These are phyloP conservation scores for Cairina moschata DNA, from an alignment of 2,113 vertebrate species.

Conservation along the genomic window DNA sequence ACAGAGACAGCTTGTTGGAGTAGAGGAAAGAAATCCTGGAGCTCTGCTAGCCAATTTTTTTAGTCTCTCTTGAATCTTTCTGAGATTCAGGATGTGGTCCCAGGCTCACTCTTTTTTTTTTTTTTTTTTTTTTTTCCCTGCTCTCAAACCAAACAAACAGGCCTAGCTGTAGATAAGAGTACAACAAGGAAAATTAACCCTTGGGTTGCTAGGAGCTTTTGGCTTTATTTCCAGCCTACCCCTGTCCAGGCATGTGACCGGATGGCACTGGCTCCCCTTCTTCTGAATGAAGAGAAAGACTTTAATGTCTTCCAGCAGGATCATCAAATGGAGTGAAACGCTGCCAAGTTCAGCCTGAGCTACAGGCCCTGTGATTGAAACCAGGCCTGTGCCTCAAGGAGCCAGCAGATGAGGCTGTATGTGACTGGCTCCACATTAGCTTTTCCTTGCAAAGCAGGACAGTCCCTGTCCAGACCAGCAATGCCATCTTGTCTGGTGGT, in stretches of 20 bases:
- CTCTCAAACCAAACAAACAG: slow-evolving; percentile 53
- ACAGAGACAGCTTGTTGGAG: slow-evolving; percentile 45
- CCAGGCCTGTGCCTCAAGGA: slow-evolving; percentile 39
- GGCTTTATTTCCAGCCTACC: not conserved
- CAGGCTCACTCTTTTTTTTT: not conserved
- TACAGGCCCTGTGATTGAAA: slow-evolving; percentile 55
- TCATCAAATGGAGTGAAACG: slow-evolving; percentile 4
- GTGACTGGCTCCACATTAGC: not conserved
- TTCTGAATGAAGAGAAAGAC: slow-evolving; percentile 29
- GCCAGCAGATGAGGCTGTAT: not conserved
- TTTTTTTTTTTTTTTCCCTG: not conserved
- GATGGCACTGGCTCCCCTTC: slow-evolving; percentile 12
- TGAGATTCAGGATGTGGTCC: slow-evolving; percentile 41
- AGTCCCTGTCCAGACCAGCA: not conserved
- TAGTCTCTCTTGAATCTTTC: slow-evolving; percentile 43
- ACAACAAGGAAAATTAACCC: slow-evolving; percentile 34
- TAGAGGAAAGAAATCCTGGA: slow-evolving; percentile 2
- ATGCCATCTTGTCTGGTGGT: not conserved
- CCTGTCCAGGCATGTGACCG: not conserved
- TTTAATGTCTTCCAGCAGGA: slow-evolving; percentile 53
- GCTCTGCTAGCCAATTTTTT: not conserved
- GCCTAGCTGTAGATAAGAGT: slow-evolving; percentile 19
- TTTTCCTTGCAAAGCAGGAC: not conserved
- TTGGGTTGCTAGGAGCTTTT: not conserved
- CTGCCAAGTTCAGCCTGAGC: slow-evolving; percentile 54